Percentiles rank a stretch among this genome's conserved stretches.
phyloP scores from a whole-genome alignment of 2,113 vertebrate genomes.

The Dendrocopos noguchii region DNA sequence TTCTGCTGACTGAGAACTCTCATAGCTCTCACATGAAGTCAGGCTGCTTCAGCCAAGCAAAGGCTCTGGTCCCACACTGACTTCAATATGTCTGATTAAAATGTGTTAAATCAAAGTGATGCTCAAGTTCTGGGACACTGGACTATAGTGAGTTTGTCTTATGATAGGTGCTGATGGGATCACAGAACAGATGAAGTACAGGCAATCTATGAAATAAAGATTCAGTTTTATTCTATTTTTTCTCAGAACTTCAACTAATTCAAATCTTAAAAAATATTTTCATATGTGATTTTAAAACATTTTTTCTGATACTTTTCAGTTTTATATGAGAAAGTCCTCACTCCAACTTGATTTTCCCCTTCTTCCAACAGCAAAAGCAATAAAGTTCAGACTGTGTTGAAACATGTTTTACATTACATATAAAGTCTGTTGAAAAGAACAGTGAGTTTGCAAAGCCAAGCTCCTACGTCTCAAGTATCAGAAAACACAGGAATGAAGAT shows the following conservation, averaged over 20 bases:
- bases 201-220: not conserved
- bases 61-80: not conserved
- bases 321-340: not conserved
- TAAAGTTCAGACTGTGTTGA: not conserved
- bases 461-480: not conserved
- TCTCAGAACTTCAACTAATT: not conserved
- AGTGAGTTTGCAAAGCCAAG: not conserved
- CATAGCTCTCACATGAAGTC: not conserved
- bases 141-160: not conserved
- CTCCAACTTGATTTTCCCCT: not conserved
- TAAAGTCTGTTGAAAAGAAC: constrained; percentile 23
- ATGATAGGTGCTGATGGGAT: not conserved
- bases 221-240: not conserved
- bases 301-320: not conserved
- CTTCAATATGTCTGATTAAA: not conserved
- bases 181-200: not conserved
- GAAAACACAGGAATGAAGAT: constrained; percentile 6
- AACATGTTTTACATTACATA: not conserved
- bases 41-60: not conserved
- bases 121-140: not conserved
- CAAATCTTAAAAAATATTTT: not conserved
- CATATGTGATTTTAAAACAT: not conserved
- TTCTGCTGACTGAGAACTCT: not conserved
- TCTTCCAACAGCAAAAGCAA: constrained; percentile 17
- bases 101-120: not conserved